Conservation (phyloP, 1,140 invertebrate species). For the Lutraria rhynchaena region DNA sequence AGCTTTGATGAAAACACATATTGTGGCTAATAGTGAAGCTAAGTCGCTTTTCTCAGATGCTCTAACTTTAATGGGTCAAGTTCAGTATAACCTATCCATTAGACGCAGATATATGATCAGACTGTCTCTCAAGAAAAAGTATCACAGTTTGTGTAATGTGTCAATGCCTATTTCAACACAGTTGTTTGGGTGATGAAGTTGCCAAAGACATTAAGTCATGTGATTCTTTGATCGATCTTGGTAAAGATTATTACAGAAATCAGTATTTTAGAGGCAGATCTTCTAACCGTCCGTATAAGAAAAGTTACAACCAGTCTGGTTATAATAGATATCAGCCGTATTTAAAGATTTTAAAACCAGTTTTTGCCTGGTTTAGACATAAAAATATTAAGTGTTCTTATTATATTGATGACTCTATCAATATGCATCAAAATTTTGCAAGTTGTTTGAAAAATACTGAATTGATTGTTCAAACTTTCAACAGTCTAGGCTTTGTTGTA, state of each 20-base stretch:
- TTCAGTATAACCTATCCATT: conserved; percentile 35
- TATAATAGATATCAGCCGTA: too few species aligned
- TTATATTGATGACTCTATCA: not conserved
- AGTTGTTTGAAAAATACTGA: not conserved
- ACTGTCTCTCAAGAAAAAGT: conserved; percentile 29
- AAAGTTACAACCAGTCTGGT: not conserved
- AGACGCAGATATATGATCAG: conserved; percentile 25
- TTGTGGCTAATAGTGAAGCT: not conserved
- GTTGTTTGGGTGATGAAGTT: conserved; percentile 39
- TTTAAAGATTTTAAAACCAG: conserved; percentile 1
- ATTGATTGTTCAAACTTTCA: not conserved
- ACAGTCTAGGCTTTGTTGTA: not conserved
- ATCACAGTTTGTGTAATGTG: conserved; percentile 13
- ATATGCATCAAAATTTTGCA: not conserved
- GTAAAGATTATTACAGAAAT: not conserved
- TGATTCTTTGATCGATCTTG: conserved; percentile 4
- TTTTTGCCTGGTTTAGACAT: not conserved
- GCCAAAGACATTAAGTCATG: conserved; percentile 46
- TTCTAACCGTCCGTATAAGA: not conserved
- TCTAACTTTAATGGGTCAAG: conserved; percentile 29
- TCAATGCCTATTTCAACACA: conserved; percentile 8
- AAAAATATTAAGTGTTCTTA: not conserved
- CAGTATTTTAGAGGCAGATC: not conserved
- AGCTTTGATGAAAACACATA: not conserved
- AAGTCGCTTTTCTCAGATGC: conserved; percentile 14